phyloP scores from a whole-genome alignment of 1,140 invertebrate species.

The Habropoda laboriosa region DNA sequence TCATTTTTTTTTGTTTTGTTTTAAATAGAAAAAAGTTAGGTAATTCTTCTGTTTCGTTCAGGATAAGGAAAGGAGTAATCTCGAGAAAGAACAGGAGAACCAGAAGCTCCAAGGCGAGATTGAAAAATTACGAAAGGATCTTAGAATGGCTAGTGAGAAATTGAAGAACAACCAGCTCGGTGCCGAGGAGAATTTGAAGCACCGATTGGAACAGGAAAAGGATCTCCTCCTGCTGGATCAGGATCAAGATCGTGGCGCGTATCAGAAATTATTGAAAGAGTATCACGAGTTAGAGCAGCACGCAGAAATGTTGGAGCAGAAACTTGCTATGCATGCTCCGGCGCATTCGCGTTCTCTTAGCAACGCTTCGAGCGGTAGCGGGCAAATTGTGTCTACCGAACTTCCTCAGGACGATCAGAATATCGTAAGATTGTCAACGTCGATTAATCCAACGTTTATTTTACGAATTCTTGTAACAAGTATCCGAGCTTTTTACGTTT shows the following conservation, averaged over 20 bases:
- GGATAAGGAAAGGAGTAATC: slow-evolving; percentile 85
- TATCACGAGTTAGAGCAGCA: slow-evolving; percentile 89
- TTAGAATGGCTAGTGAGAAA: slow-evolving; percentile 86
- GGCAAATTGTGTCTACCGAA: slow-evolving; percentile 80
- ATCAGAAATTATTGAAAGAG: slow-evolving; percentile 92
- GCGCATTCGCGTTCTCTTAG: slow-evolving; percentile 84
- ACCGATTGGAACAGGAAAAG: slow-evolving; percentile 88
- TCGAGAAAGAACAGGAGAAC: slow-evolving; percentile 84
- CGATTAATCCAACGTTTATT: slow-evolving; percentile 9
- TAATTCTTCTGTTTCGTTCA: slow-evolving; percentile 54
- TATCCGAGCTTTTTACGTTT: slow-evolving; percentile 13
- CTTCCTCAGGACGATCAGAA: slow-evolving; percentile 82
- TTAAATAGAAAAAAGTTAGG: too few species aligned
- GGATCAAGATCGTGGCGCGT: slow-evolving; percentile 90
- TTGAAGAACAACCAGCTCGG: slow-evolving; percentile 84
- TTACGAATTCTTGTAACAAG: slow-evolving; percentile 15
- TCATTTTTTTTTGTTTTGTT: too few species aligned
- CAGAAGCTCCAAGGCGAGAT: slow-evolving; percentile 84
- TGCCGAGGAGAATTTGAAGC: slow-evolving; percentile 84
- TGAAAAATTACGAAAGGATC: slow-evolving; percentile 85
- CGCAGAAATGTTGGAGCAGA: slow-evolving; percentile 84
- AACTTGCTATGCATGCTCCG: slow-evolving; percentile 78
- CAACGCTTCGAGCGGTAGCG: slow-evolving; percentile 79
- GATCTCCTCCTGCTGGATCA: slow-evolving; percentile 87
- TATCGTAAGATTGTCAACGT: slow-evolving; percentile 72